Evolutionary conservation across 2,113 vertebrate genomes (phyloP).

Genomic region (Forbesichthys papilliferus): DNA sequence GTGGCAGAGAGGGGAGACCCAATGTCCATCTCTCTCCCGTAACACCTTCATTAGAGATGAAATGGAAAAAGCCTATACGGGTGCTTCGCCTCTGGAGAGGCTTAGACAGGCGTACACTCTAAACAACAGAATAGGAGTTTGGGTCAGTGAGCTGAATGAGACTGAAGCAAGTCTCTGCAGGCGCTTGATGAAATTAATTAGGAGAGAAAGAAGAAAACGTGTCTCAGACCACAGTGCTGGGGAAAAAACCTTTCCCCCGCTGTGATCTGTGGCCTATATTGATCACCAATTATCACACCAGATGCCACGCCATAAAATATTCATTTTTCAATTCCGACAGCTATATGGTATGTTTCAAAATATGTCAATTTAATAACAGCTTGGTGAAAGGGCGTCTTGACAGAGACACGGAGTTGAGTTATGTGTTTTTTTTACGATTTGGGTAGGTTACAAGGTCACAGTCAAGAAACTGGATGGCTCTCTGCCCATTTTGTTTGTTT

Average conservation of each 20-base stretch:
- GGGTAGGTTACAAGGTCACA: no score
- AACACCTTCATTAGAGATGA: slow-evolving; percentile 49
- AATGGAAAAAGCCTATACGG: slow-evolving; percentile 27
- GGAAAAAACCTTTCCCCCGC: slow-evolving; percentile 66
- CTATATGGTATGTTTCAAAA: slow-evolving; percentile 47
- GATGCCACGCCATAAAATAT: slow-evolving; percentile 70
- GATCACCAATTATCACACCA: slow-evolving; percentile 72
- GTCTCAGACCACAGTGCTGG: slow-evolving; percentile 58
- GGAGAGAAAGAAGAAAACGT: slow-evolving; percentile 59
- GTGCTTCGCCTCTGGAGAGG: slow-evolving; percentile 7
- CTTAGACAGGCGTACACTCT: slow-evolving; percentile 10
- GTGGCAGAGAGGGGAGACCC: slow-evolving; percentile 25
- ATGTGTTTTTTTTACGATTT: no score
- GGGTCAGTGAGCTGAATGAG: slow-evolving; percentile 42
- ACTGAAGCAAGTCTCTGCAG: slow-evolving; percentile 42
- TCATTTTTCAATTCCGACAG: slow-evolving; percentile 69
- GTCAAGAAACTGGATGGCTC: no score
- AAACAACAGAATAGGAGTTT: slow-evolving; percentile 43
- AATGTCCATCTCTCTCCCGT: slow-evolving; percentile 39
- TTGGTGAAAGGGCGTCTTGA: slow-evolving; percentile 16
- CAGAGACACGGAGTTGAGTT: background rate
- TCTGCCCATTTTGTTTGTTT: no score
- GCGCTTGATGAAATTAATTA: slow-evolving; percentile 70
- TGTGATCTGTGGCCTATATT: slow-evolving; percentile 61
- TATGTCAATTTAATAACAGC: slow-evolving; percentile 42